Conservation (phyloP, 2,888 invertebrate species). For the Drosophila imparisetae region DNA sequence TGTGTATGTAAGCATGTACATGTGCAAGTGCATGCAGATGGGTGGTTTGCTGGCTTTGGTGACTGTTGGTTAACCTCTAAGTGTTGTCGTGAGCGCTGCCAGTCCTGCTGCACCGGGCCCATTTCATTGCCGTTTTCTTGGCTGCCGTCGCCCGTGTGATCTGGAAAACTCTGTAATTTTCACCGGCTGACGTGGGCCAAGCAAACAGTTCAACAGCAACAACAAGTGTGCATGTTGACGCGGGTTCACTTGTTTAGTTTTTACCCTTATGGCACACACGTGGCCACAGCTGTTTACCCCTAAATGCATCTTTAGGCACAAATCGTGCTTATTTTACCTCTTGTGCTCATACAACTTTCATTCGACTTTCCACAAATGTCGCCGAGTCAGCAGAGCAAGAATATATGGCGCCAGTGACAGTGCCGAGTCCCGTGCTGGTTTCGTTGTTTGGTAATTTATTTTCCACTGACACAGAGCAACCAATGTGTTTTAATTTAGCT, state of each 20-base stretch:
- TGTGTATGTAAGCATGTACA: slow-evolving; percentile 12
- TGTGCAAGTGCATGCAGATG: slow-evolving; percentile 12
- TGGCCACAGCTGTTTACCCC: slow-evolving; percentile 30
- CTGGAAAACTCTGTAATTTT: slow-evolving; percentile 65
- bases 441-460: slow-evolving; percentile 29
- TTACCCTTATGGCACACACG: slow-evolving; percentile 14
- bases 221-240: slow-evolving; percentile 19
- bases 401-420: slow-evolving; percentile 33
- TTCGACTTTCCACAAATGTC: slow-evolving; percentile 25
- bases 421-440: slow-evolving; percentile 11
- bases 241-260: slow-evolving; percentile 31
- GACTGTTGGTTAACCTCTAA: slow-evolving; percentile 72
- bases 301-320: slow-evolving; percentile 46
- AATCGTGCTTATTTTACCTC: slow-evolving; percentile 15
- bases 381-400: slow-evolving; percentile 31
- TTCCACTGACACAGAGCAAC: slow-evolving; percentile 1
- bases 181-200: slow-evolving; percentile 41
- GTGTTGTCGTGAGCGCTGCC: slow-evolving; percentile 60
- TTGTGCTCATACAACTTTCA: slow-evolving; percentile 41
- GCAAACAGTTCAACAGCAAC: slow-evolving; percentile 19
- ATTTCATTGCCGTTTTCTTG: slow-evolving; percentile 58
- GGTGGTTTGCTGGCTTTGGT: slow-evolving; percentile 42
- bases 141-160: slow-evolving; percentile 46
- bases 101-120: slow-evolving; percentile 24
- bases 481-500: slow-evolving; percentile 11